Percentiles rank a stretch among this genome's conserved stretches.
Conservation (phyloP, 2,888 invertebrate species). For the Nezara viridula region DNA sequence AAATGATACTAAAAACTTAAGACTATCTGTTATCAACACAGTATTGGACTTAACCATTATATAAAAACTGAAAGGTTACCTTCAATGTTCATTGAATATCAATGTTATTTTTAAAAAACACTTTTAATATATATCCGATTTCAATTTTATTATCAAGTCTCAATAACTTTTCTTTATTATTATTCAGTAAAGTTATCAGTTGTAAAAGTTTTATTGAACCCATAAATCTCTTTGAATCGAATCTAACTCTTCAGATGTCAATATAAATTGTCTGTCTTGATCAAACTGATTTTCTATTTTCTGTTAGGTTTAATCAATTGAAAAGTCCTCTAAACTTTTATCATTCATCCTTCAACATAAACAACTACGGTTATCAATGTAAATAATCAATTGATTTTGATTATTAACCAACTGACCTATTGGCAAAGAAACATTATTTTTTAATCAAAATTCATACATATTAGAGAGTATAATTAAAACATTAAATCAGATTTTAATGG, state of each 20-base stretch:
- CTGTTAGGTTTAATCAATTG: background rate
- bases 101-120: background rate
- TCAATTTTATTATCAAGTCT: background rate
- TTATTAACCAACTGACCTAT: background rate
- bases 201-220: background rate
- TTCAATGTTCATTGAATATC: background rate
- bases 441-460: background rate
- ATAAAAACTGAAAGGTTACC: background rate
- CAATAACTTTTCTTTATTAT: background rate
- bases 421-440: background rate
- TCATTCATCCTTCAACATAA: background rate
- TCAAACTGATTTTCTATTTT: background rate
- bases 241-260: background rate
- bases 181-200: background rate
- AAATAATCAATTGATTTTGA: background rate
- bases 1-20: background rate
- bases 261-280: background rate
- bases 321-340: background rate
- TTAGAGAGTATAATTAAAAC: background rate
- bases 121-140: background rate
- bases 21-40: background rate
- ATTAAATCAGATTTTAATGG: background rate
- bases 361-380: background rate
- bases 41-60: background rate
- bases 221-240: background rate